phyloP scores from a whole-genome alignment of 2,888 invertebrate species.

The Machimus atricapillus region DNA sequence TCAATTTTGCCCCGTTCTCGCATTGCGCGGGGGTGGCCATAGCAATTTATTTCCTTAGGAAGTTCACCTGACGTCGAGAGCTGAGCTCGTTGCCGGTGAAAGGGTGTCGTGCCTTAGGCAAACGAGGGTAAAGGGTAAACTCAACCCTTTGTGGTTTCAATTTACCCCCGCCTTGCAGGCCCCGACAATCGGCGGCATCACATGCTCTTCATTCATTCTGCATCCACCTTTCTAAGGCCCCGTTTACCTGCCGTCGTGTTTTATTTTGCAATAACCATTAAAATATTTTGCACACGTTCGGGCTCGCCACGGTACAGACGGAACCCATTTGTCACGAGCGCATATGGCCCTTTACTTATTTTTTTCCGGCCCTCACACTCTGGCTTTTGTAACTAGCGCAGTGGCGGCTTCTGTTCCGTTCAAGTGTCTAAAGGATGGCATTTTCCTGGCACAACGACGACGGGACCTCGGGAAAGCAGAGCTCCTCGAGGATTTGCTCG shows the following conservation, averaged over 20 bases:
- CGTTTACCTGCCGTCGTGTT: neutral
- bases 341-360: constrained; percentile 9
- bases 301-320: constrained; percentile 11
- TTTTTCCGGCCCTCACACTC: neutral
- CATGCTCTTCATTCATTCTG: neutral
- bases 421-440: neutral
- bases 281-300: constrained; percentile 42
- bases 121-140: neutral
- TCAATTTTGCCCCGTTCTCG: neutral
- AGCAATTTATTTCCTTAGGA: neutral
- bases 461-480: neutral
- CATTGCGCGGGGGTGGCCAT: neutral
- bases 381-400: neutral
- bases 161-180: neutral
- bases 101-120: neutral
- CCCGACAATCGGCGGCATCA: constrained; percentile 16
- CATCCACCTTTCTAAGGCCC: neutral
- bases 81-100: neutral
- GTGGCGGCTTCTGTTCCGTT: neutral
- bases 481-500: neutral
- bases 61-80: neutral
- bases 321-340: constrained; percentile 41
- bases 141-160: constrained; percentile 9
- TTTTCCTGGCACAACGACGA: neutral
- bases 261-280: constrained; percentile 41